These are phyloP conservation scores for Dasypogon diadema DNA, from an alignment of 2,888 invertebrate species.

Conservation along the genomic window DNA sequence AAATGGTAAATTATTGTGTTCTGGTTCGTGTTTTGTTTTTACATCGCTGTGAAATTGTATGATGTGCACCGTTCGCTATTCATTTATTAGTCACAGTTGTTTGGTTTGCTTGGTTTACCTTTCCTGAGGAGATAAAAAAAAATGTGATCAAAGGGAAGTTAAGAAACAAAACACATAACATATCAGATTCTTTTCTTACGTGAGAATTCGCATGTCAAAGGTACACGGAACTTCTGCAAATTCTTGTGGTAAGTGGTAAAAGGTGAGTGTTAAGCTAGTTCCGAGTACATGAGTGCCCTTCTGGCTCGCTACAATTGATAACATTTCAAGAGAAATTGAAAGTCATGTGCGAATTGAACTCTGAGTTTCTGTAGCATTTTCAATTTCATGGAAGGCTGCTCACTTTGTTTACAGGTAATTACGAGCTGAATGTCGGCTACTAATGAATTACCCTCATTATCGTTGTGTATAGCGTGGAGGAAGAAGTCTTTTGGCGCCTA, in stretches of 20 bases:
- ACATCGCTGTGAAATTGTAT: no score
- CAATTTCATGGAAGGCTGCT: constrained; percentile 30
- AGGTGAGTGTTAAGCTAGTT: neutral
- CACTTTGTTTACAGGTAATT: constrained; percentile 2
- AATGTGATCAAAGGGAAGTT: no score
- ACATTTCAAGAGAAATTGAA: constrained; percentile 16
- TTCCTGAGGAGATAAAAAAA: no score
- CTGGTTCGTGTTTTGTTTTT: neutral
- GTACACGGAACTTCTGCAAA: neutral
- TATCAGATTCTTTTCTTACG: neutral
- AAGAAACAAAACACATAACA: no score
- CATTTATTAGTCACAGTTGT: neutral
- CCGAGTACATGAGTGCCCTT: no score
- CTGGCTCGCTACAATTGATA: constrained; percentile 10
- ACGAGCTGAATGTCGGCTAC: neutral
- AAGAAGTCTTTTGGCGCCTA: no score
- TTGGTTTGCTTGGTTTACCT: neutral
- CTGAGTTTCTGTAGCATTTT: constrained; percentile 6
- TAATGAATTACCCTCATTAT: constrained; percentile 29
- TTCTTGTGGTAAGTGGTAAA: neutral
- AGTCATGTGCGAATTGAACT: constrained; percentile 31
- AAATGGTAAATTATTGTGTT: constrained; percentile 13
- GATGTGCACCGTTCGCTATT: no score
- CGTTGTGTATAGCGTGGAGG: neutral
- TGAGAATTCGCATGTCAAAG: neutral